Base-by-base conservation (phyloP, 2,113 vertebrate genomes). In the Tichodroma muraria region DNA sequence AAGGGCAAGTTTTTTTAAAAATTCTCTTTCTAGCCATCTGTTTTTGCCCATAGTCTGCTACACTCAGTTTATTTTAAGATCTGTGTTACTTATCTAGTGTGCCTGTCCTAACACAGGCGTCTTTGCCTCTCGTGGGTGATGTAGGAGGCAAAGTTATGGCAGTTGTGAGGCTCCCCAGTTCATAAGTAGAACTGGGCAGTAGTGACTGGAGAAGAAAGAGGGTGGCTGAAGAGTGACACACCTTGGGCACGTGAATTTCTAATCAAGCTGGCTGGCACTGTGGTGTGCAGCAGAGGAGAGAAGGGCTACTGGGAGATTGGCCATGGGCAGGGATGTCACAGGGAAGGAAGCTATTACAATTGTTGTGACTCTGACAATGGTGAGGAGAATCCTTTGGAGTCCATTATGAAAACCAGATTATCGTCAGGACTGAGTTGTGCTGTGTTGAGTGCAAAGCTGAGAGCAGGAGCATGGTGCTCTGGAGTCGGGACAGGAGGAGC, bases 151-250 rank as follows among this genome's bases (percentile, higher is more conserved):
- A 30, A 80, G 53, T 66, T 76, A 0, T 47, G 69, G 78, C 61
- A 59, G 22, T 8, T 68, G 70, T 30, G 68, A 83, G 52, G 66
- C 28, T 87, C 4, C 15, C 4, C 1, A 4, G 23, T 56, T 54
- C 0, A 0, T 61, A 16, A 57, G 12, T 2, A 61, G 42, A 68
- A n/a, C 27, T 76, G 24, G 64, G 56, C 24, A 4, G 24, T 27
- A 56, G 63, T 0, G 2, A 31, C 21, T 61, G 69, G 38, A 90
- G 45, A 38, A 44, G 71, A 37, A 52, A 8, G 57, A 71, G 17
- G 37, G 10, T 1, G 6, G 7, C 13, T 56, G 70, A 17, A 47
- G 59, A 40, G 31, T 30, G 33, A n/a, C 4, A 59, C 0, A 7
- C 25, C 42, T 60, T 15, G 18, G 61, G 60, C 42, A 60, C 0